A percentile compares a stretch with the other conserved stretches of the same genome.
Evolutionary conservation across 2,113 vertebrate species (phyloP).

Genomic region (Phylloscopus whistleri): DNA sequence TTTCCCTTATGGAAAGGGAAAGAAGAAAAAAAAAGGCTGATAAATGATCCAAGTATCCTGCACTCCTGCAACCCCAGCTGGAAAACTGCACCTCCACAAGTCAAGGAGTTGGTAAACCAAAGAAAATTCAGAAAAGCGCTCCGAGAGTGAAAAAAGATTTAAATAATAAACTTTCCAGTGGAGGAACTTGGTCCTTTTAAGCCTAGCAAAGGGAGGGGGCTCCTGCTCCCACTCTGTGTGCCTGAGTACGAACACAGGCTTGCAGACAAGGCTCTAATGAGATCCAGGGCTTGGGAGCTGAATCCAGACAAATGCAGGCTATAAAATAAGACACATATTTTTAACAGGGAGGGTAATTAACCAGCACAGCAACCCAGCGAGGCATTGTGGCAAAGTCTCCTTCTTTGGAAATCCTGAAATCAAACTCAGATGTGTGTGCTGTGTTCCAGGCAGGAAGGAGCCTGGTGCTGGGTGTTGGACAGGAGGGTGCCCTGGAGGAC

Average conservation of each 20-base stretch:
- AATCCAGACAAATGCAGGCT: slow-evolving; percentile 26
- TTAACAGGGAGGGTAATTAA: slow-evolving; percentile 34
- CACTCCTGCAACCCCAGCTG: not conserved
- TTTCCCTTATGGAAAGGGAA: not conserved
- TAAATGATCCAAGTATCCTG: not conserved
- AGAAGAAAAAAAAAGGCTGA: not conserved
- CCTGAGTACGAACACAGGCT: not conserved
- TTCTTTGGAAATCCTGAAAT: slow-evolving; percentile 18
- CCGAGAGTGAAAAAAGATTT: not conserved
- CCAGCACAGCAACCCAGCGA: not conserved
- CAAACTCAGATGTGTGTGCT: not conserved
- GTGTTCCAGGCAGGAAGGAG: not conserved
- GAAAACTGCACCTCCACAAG: not conserved
- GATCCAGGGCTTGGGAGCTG: slow-evolving; percentile 25
- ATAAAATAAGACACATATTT: slow-evolving; percentile 31
- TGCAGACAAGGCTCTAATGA: slow-evolving; percentile 20
- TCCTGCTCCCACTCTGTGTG: not conserved
- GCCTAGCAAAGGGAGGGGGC: not conserved
- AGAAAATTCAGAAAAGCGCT: not conserved
- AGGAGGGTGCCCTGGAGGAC: not conserved
- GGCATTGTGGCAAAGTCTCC: not conserved
- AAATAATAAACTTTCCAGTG: not conserved
- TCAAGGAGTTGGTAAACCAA: not conserved
- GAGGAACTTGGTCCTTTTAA: not conserved
- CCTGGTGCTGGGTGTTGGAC: not conserved